Evolutionary conservation across 2,888 invertebrate species (phyloP).

Genomic region (Synergus gifuensis): DNA sequence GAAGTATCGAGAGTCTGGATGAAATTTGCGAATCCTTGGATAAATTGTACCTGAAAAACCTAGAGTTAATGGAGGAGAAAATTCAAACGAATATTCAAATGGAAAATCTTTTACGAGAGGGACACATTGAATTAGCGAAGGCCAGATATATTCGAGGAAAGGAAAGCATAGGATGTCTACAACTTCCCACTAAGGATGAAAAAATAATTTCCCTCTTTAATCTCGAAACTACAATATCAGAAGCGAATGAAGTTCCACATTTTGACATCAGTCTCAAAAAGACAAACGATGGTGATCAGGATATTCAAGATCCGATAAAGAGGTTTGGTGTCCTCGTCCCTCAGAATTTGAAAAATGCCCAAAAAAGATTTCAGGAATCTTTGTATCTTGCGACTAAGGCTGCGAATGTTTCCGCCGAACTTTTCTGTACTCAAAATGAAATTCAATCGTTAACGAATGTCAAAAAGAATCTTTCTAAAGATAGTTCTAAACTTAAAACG

Average conservation of each 20-base stretch:
- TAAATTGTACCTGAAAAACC: conserved; percentile 83
- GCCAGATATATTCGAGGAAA: conserved; percentile 89
- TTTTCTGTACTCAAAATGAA: conserved; percentile 76
- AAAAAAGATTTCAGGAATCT: conserved; percentile 85
- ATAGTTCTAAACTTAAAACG: not conserved
- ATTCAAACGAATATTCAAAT: conserved; percentile 84
- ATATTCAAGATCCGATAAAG: conserved; percentile 83
- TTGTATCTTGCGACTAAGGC: conserved; percentile 84
- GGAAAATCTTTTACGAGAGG: conserved; percentile 84
- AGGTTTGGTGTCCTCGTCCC: conserved; percentile 95
- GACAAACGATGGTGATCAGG: conserved; percentile 72
- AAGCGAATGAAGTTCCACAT: conserved; percentile 58
- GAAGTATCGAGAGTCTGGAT: conserved; percentile 67
- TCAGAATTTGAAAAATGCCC: conserved; percentile 86
- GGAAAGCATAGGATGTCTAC: conserved; percentile 84
- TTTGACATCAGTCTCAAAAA: conserved; percentile 71
- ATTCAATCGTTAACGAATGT: conserved; percentile 66
- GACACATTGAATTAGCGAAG: conserved; percentile 87
- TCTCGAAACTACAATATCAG: conserved; percentile 68
- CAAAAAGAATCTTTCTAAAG: conserved; percentile 52
- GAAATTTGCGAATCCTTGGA: conserved; percentile 83
- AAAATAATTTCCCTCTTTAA: conserved; percentile 69
- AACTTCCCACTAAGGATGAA: conserved; percentile 83
- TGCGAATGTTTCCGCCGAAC: conserved; percentile 84
- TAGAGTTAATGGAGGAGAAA: conserved; percentile 87